Percentiles rank a stretch among this genome's conserved stretches.
Evolutionary conservation across 2,797 vertebrate species (phyloP).

Genomic region (Falco berigora): DNA sequence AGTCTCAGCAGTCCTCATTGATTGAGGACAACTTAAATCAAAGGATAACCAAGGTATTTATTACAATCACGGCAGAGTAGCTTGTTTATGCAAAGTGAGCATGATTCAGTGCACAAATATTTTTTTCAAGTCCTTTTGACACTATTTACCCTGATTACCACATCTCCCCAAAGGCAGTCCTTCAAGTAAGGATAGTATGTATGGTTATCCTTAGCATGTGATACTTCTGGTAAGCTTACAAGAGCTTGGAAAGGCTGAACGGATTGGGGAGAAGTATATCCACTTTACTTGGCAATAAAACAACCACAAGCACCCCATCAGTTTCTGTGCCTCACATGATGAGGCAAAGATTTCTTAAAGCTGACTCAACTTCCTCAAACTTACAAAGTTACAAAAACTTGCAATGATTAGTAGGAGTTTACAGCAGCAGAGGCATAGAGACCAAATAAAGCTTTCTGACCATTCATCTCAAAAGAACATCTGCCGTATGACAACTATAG

Average conservation of each 20-base stretch:
- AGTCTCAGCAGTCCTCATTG: background rate
- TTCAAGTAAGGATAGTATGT: background rate
- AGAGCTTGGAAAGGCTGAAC: background rate
- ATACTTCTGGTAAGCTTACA: background rate
- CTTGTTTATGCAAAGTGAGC: background rate
- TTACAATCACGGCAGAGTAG: fast-evolving
- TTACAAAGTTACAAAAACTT: background rate
- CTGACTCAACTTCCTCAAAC: constrained; percentile 2
- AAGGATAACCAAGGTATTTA: background rate
- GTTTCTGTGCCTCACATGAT: background rate
- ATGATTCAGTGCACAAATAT: background rate
- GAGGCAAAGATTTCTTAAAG: background rate
- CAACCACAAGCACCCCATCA: background rate
- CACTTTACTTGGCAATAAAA: background rate
- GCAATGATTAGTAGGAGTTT: background rate
- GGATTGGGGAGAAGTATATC: fast-evolving
- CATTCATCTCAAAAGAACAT: background rate
- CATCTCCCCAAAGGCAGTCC: background rate
- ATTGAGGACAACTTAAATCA: background rate
- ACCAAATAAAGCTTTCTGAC: background rate
- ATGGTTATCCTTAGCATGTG: background rate
- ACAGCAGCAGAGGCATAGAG: background rate
- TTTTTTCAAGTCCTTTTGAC: background rate
- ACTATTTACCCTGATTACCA: background rate
- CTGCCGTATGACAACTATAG: background rate